Percentiles rank a stretch among this genome's conserved stretches.
These are phyloP conservation scores for Alectura lathami DNA, from an alignment of 2,113 vertebrate species.

Conservation along the genomic window DNA sequence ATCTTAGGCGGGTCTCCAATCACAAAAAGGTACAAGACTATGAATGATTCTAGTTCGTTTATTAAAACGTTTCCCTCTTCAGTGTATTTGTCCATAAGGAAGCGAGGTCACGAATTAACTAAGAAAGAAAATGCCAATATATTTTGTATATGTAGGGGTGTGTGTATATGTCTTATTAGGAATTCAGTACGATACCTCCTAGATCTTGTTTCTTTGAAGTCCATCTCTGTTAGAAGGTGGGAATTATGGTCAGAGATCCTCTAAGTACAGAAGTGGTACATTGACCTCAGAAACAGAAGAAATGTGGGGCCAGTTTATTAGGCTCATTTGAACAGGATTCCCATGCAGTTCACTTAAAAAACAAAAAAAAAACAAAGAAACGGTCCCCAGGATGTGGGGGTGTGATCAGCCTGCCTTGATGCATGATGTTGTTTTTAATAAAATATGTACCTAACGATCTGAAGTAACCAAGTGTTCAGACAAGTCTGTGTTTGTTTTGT, in stretches of 20 bases:
- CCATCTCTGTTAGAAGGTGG: not conserved
- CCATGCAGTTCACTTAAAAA: not conserved
- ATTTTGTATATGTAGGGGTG: not conserved
- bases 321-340: not conserved
- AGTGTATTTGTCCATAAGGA: not conserved
- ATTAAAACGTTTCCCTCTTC: not conserved
- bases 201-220: not conserved
- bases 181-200: not conserved
- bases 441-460: not conserved
- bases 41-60: not conserved
- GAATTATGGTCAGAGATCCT: not conserved
- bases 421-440: not conserved
- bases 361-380: too few species aligned
- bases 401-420: not conserved
- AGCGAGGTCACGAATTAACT: not conserved
- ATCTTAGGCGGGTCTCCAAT: constrained; percentile 86
- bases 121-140: not conserved
- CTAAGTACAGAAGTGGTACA: not conserved
- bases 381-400: not conserved
- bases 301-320: not conserved
- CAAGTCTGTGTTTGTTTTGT: not conserved
- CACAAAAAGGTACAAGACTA: constrained; percentile 79
- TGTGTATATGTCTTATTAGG: not conserved
- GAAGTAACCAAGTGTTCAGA: not conserved
- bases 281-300: not conserved